Evolutionary conservation across 2,113 vertebrate genomes (phyloP).

Genomic region (Gopherus evgoodei): DNA sequence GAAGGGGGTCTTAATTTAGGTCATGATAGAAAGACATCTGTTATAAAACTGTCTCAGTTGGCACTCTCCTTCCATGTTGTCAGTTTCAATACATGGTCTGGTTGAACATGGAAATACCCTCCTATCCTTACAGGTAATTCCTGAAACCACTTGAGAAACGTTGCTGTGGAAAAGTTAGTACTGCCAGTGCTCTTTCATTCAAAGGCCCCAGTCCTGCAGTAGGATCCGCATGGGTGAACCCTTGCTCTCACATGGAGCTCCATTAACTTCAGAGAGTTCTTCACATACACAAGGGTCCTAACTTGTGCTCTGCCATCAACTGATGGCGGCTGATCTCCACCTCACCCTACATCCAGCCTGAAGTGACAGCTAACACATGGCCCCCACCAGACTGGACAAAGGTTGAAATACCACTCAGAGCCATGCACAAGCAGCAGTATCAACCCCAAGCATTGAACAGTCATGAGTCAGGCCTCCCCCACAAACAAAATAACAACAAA

Average conservation of each 20-base stretch:
- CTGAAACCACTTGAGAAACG: neutral
- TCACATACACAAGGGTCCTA: rapidly evolving
- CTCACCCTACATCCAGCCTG: neutral
- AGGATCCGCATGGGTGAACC: rapidly evolving
- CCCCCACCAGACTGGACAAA: neutral
- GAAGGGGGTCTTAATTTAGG: neutral
- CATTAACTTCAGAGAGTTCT: rapidly evolving
- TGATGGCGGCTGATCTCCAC: neutral
- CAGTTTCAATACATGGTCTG: neutral
- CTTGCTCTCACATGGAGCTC: rapidly evolving
- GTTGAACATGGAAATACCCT: neutral
- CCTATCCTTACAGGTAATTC: neutral
- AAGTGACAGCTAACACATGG: neutral
- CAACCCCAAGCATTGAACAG: neutral
- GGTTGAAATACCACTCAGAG: neutral
- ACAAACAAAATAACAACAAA: too few species aligned
- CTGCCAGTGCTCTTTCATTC: rapidly evolving
- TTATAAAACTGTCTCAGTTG: neutral
- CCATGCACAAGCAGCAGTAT: neutral
- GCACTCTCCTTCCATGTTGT: neutral
- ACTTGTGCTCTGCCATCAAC: neutral
- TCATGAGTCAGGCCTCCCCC: neutral
- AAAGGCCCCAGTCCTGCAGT: rapidly evolving
- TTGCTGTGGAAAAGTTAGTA: rapidly evolving
- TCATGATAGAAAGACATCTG: neutral